These are phyloP conservation scores for Plectropomus leopardus DNA, from an alignment of 2,113 vertebrate genomes.

Conservation along the genomic window DNA sequence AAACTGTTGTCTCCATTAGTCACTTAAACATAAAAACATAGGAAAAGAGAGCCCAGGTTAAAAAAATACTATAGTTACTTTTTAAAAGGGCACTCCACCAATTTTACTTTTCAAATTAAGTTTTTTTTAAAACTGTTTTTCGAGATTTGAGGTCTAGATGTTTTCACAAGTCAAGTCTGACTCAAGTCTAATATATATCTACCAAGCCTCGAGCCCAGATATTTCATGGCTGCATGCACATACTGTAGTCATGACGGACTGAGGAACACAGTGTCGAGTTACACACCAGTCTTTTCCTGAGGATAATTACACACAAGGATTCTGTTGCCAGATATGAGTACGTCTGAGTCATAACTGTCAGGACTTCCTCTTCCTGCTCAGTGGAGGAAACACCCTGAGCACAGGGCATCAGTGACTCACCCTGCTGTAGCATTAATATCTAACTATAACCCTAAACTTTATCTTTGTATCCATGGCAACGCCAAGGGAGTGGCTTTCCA, in stretches of 20 bases:
- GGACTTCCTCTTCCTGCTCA: slow-evolving; percentile 59
- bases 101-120: too few species aligned
- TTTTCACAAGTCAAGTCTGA: too few species aligned
- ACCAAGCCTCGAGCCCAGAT: neutral
- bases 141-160: neutral
- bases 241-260: neutral
- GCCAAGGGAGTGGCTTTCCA: slow-evolving; percentile 45
- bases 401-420: slow-evolving; percentile 66
- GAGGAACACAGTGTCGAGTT: neutral
- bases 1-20: too few species aligned
- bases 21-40: too few species aligned
- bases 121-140: too few species aligned
- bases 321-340: slow-evolving; percentile 11
- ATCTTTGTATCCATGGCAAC: slow-evolving; percentile 66
- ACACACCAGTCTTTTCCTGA: neutral
- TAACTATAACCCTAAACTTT: slow-evolving; percentile 64
- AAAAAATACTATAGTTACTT: too few species aligned
- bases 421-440: slow-evolving; percentile 51
- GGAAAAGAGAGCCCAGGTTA: too few species aligned
- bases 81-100: too few species aligned
- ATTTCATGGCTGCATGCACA: neutral
- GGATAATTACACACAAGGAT: neutral
- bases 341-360: slow-evolving; percentile 33
- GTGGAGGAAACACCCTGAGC: slow-evolving; percentile 49
- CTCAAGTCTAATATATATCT: neutral